Base-by-base conservation (phyloP, 2,888 invertebrate species). In the Pseudococcus jackbeardsleyi region DNA sequence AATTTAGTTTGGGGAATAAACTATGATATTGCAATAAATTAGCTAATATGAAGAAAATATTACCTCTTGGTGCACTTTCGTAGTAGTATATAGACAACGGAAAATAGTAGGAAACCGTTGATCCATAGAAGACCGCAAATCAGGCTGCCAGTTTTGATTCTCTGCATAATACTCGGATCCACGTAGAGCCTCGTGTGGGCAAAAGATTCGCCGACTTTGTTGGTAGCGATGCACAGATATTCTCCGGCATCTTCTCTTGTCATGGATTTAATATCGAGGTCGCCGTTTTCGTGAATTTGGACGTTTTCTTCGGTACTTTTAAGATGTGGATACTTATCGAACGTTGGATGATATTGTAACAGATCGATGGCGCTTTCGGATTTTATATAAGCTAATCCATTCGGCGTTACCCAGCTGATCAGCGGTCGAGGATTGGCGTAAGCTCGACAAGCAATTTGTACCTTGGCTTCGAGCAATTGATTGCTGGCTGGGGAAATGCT, bases 341-440 rank as follows among this genome's bases (percentile, higher is more conserved):
- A 48, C 4, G 86, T 68, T 0, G 86, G 68, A 86, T 86, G 86
- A 22, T 68, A 72, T 39, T 11, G 72, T 6, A 64, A 26, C 12
- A 68, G 48, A 48, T 72, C 72, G 26, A 68, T 0, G 22, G 26
- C 86, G 50, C 22, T 64, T 68, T 86, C 72, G 33, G 86, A 86
- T 26, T 89, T 72, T 17, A 88, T 87, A 59, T 84, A 89, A 48
- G 90, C 89, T 33, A 89, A 48, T 82, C 90, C 90, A 42, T 89
- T 89, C 0, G 91, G 91, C 3, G 91, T 91, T 46, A 96, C 94
- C 98, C 98, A 98, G 15, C 96, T 95, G 86, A 97, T 93, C 84
- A 96, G 95, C 1, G 97, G 96, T 68, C 93, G 92, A 0, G 97
- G 96, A 91, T 95, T 95, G 0, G 96, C 96, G 48, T 93, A 93